Evolutionary conservation across 1,140 invertebrate species (phyloP).

Genomic region (Meloidogyne exigua): DNA sequence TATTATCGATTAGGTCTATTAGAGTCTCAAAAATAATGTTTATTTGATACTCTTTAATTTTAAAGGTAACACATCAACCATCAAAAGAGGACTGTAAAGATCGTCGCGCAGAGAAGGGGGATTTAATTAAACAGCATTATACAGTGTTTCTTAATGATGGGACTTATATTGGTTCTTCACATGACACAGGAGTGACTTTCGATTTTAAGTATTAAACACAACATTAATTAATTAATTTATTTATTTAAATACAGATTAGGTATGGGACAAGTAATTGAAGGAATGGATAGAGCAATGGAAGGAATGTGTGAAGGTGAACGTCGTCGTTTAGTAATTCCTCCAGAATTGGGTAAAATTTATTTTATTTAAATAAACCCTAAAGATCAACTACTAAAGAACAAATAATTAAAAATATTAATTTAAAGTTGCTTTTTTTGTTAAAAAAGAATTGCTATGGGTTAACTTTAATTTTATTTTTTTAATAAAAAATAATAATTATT

Average conservation of each 20-base stretch:
- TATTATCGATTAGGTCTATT: background rate
- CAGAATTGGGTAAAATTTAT: slow-evolving; percentile 63
- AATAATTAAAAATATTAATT: too few species aligned
- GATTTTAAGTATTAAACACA: slow-evolving; percentile 65
- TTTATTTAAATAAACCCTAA: too few species aligned
- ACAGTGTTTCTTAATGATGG: slow-evolving; percentile 65
- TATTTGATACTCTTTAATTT: slow-evolving; percentile 8
- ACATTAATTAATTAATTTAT: background rate
- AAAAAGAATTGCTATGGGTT: too few species aligned
- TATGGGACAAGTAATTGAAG: slow-evolving; percentile 63
- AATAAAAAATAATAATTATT: too few species aligned
- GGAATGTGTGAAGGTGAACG: slow-evolving; percentile 68
- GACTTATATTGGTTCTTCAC: slow-evolving; percentile 67
- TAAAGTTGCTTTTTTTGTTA: too few species aligned
- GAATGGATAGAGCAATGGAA: slow-evolving; percentile 60
- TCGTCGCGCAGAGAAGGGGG: slow-evolving; percentile 41
- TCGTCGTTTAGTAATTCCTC: slow-evolving; percentile 67
- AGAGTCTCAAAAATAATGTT: too few species aligned
- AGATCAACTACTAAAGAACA: too few species aligned
- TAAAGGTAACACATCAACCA: slow-evolving; percentile 45
- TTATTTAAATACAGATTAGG: slow-evolving; percentile 55
- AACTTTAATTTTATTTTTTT: too few species aligned
- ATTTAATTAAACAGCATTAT: slow-evolving; percentile 60
- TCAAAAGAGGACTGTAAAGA: slow-evolving; percentile 30
- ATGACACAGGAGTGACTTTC: slow-evolving; percentile 66